Evolutionary conservation across 2,113 vertebrate genomes (phyloP), one percentile per base, ranked within the genome.

Genomic region (Podarcis cretensis): DNA sequence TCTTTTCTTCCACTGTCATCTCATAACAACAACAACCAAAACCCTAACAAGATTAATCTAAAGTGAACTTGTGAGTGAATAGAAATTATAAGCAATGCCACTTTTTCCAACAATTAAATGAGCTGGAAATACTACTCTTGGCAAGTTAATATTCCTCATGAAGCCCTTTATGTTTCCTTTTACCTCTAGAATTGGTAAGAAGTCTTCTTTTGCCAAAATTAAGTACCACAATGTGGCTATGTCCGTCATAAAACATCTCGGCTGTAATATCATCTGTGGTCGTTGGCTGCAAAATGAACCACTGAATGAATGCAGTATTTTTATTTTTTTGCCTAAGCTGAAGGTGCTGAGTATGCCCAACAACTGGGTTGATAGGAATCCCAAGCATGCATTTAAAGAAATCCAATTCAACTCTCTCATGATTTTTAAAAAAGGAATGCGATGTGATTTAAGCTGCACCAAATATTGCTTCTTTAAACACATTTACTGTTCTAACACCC

Each of bases 331-430:
- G 89, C 93, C 94, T 95, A 87, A 95, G 95, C 96, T 97, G 97
- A 97, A 98, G 98, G 97, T 96, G 97, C 95, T 94, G 96, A 96
- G 97, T 97, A 98, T 98, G 97, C 94, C 97, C 96, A 98, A 98
- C 98, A 99, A 98, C 98, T 95, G 97, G 97, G 98, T 96, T 97
- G 97, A 91, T 92, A 98, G 96, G 97, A 97, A 99, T 98, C 97
- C 96, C 92, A 97, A 98, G 96, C 95, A 99, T 98, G 97, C 94
- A 96, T 96, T 97, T 96, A 95, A 96, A 97, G 94, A 93, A 95
- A 98, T 97, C 97, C 93, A 96, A 94, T 95, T 91, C 95, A 96
- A 95, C 94, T 95, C 96, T 96, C 91, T 93, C 95, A 96, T 87
- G 92, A 97, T 96, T 93, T 97, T 54, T 54, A 2, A 54, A 96